Evolutionary conservation across 1,140 invertebrate genomes (phyloP), one percentile per base, ranked within the genome.

Genomic region (Drosophila arawakana): DNA sequence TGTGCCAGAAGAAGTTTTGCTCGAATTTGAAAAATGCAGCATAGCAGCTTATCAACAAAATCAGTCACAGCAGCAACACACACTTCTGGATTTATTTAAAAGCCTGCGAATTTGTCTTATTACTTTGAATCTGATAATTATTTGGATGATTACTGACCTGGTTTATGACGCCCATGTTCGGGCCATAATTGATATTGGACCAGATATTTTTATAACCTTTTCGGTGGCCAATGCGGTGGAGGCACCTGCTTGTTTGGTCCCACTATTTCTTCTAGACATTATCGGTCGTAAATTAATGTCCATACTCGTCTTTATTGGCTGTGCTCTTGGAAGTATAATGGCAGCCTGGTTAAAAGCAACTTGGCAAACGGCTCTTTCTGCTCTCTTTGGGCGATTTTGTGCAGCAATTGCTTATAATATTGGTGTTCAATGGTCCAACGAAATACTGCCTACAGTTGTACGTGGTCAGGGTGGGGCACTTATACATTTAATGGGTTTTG

Each of bases 321-420:
- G 96, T 73, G 96, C 96, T 9, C 88, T 96, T 3, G 97, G 97
- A 92, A 97, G 96, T 91, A 92, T 97, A 2, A 93, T 96, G 58
- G 96, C 96, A n/a, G 95, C 95, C 3, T 92, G 94, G 18, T 95
- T 96, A 2, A 95, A 95, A 5, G 78, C 93, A 13, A 95, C 95
- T 65, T 93, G 94, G 57, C 94, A 94, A 7, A 94, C 95, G 60
- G 95, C 96, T 0, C 93, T 94, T 0, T 88, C 97, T 8, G 97
- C 96, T 1, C 96, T 97, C 75, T 86, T 96, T 15, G 96, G 96
- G 8, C 93, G 97, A 21, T 97, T 97, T 73, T 95, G 95, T 60
- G 95, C 97, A 6, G 97, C 97, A 75, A 96, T 97, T 39, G 96
- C 96, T 0, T 97, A 97, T 91, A 97, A 97, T 90, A 97, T 97